Conservation (phyloP, 2,113 vertebrate species). For the Dolichotis patagonum region DNA sequence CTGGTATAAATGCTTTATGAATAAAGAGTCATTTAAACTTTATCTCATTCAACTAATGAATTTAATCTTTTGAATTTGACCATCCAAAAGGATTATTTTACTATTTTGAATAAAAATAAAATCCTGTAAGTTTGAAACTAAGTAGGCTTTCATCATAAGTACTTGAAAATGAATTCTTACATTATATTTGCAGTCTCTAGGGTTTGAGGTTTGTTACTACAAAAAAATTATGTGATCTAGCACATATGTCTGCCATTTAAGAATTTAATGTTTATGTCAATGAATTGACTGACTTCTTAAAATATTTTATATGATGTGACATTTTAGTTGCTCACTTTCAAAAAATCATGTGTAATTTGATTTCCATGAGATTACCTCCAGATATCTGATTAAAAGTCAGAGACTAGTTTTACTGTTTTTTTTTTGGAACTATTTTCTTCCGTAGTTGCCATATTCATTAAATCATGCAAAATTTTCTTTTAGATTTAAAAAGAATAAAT, state of each 20-base stretch:
- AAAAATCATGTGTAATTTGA: conserved; percentile 11
- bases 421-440: not conserved
- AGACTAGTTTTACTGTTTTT: not conserved
- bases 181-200: not conserved
- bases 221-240: not conserved
- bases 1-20: conserved; percentile 60
- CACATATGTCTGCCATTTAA: not conserved
- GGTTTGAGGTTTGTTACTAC: not conserved
- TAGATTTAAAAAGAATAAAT: not conserved
- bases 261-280: not conserved
- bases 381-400: not conserved
- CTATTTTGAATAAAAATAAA: conserved; percentile 57
- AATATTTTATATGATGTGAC: not conserved
- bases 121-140: conserved; percentile 41
- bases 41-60: conserved; percentile 65
- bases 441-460: not conserved
- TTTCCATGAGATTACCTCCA: not conserved
- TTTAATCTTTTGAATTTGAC: conserved; percentile 62
- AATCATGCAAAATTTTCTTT: not conserved
- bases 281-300: not conserved
- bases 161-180: conserved; percentile 56
- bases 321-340: not conserved
- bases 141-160: conserved; percentile 21
- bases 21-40: conserved; percentile 50
- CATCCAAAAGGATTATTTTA: conserved; percentile 64